These are phyloP conservation scores for Anthrax anthrax DNA, from an alignment of 2,888 invertebrate species.

Conservation along the genomic window DNA sequence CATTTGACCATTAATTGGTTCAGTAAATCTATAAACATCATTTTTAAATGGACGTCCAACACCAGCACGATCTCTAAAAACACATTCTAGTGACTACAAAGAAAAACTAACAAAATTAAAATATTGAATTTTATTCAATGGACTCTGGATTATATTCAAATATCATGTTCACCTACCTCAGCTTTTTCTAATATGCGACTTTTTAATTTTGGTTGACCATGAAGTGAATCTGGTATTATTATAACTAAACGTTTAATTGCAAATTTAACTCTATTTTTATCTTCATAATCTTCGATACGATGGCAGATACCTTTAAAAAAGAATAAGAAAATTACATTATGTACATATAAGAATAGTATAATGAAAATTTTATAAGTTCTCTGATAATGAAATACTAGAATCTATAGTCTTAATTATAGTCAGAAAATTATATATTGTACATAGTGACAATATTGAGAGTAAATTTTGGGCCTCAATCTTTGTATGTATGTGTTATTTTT, in stretches of 20 bases:
- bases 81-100: slow-evolving; percentile 18
- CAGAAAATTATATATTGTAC: no score
- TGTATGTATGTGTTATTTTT: no score
- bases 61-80: slow-evolving; percentile 22
- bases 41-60: slow-evolving; percentile 23
- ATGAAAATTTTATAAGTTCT: no score
- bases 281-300: slow-evolving; percentile 22
- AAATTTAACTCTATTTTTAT: slow-evolving; percentile 17
- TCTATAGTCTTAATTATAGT: no score
- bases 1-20: slow-evolving; percentile 15
- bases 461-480: no score
- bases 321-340: not conserved
- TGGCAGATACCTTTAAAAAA: slow-evolving; percentile 17
- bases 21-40: slow-evolving; percentile 22
- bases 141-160: not conserved
- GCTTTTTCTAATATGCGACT: slow-evolving; percentile 19
- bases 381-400: no score
- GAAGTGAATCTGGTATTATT: slow-evolving; percentile 24
- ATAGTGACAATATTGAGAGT: no score
- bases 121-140: not conserved
- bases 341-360: no score
- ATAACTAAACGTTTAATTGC: slow-evolving; percentile 22
- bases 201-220: slow-evolving; percentile 18
- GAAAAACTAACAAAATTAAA: not conserved
- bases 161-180: slow-evolving; percentile 12